Evolutionary conservation across 1,140 invertebrate species (phyloP), one percentile per base, ranked within the genome.

Genomic region (Palaemon carinicauda): DNA sequence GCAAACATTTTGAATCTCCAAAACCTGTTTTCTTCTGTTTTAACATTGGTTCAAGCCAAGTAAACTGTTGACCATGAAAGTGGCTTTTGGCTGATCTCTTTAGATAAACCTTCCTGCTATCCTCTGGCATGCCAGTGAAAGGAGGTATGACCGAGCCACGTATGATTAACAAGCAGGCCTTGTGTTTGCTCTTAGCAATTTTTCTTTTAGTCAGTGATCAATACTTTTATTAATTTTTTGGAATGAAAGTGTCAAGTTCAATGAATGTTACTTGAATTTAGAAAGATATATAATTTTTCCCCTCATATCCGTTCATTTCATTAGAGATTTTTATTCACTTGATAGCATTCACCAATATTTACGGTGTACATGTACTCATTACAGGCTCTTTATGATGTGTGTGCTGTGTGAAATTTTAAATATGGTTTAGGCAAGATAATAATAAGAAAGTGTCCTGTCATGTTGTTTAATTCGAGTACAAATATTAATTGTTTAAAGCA

Each of bases 161-260:
- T 80, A 86, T 27, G 77, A 80, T 74, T 86, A 86, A 80, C 84
- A 86, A 86, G 84, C 84, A 86, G 84, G 84, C 84, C 84, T 86
- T 86, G 84, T 80, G 77, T 86, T 86, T 74, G 73, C 78, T 78
- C 80, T n/a, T 65, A 86, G 65, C 77, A 69, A 80, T 69, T 85
- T 73, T 86, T 73, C 73, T 53, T 75, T 77, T 86, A 77, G 80
- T 86, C 73, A 80, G 54, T 80, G 77, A 56, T 73, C 80, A 75
- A 74, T 52, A 73, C 78, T 50, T 80, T 80, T 79, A 50, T 51
- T 79, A 80, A 80, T 27, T 41, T n/a, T 31, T 56, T 80, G 80
- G 27, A 69, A 80, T 60, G 84, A 77, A 86, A 80, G 84, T 80
- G 84, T 86, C 77, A 65, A 84, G 80, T 69, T 73, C 84, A 54